These are phyloP conservation scores for Campoletis sonorensis DNA, from an alignment of 1,140 invertebrate species.

Conservation along the genomic window DNA sequence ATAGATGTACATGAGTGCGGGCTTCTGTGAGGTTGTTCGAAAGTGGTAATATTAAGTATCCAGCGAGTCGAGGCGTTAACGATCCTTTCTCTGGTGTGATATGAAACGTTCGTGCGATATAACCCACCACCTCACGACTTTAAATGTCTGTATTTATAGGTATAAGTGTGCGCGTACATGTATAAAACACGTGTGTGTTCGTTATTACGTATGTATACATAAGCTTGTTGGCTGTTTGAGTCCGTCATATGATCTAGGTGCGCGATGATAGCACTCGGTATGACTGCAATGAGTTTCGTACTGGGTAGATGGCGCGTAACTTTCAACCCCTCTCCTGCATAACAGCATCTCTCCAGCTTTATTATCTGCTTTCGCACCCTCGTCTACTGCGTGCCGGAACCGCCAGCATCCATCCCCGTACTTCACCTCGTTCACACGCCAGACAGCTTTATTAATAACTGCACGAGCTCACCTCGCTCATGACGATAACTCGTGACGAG, in stretches of 20 bases:
- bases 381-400: slow-evolving; percentile 22
- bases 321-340: not conserved
- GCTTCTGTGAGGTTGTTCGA: slow-evolving; percentile 22
- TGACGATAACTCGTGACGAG: slow-evolving; percentile 38
- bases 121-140: not conserved
- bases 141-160: not conserved
- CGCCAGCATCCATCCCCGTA: slow-evolving; percentile 8
- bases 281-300: slow-evolving; percentile 34
- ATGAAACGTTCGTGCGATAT: slow-evolving; percentile 30
- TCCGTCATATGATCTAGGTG: slow-evolving; percentile 25
- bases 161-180: not conserved
- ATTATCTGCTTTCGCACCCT: slow-evolving; percentile 39
- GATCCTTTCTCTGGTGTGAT: slow-evolving; percentile 52
- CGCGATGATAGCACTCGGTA: slow-evolving; percentile 21
- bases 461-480: slow-evolving; percentile 21
- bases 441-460: slow-evolving; percentile 50
- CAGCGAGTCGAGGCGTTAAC: slow-evolving; percentile 55
- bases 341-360: slow-evolving; percentile 28
- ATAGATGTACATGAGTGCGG: not conserved
- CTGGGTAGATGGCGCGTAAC: not conserved
- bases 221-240: slow-evolving; percentile 5
- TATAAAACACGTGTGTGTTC: not conserved
- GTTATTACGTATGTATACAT: slow-evolving; percentile 1
- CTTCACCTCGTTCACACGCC: slow-evolving; percentile 27
- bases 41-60: slow-evolving; percentile 65